phyloP scores from a whole-genome alignment of 2,797 vertebrate species.

The Pseudochirops cupreus region DNA sequence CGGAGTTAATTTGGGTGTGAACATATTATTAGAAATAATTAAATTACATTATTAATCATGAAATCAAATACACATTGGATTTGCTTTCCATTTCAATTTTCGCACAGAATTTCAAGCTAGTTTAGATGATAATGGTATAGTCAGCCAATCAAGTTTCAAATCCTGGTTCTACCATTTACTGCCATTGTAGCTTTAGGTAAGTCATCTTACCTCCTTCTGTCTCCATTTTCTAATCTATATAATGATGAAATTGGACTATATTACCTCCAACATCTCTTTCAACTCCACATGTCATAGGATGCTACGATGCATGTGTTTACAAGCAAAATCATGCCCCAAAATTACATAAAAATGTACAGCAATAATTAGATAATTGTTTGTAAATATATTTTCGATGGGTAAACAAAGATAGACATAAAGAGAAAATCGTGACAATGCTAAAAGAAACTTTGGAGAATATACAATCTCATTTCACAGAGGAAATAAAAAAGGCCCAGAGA shows the following conservation, averaged over 20 bases:
- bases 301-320: not conserved
- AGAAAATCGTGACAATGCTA: not conserved
- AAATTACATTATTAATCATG: not conserved
- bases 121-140: not conserved
- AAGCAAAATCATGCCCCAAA: not conserved
- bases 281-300: not conserved
- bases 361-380: not conserved
- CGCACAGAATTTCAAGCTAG: not conserved
- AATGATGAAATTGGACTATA: not conserved
- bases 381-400: not conserved
- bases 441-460: not conserved
- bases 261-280: not conserved
- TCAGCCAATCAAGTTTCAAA: not conserved
- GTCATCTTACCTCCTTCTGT: not conserved
- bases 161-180: not conserved
- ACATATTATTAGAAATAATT: not conserved
- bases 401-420: not conserved
- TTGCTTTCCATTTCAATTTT: not conserved
- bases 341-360: not conserved
- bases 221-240: not conserved
- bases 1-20: not conserved
- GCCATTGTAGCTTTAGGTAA: not conserved
- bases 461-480: not conserved
- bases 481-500: not conserved
- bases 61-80: not conserved